Evolutionary conservation across 1,140 invertebrate genomes (phyloP), one percentile per base, ranked within the genome.

Genomic region (Trachymyrmex cornetzi): DNA sequence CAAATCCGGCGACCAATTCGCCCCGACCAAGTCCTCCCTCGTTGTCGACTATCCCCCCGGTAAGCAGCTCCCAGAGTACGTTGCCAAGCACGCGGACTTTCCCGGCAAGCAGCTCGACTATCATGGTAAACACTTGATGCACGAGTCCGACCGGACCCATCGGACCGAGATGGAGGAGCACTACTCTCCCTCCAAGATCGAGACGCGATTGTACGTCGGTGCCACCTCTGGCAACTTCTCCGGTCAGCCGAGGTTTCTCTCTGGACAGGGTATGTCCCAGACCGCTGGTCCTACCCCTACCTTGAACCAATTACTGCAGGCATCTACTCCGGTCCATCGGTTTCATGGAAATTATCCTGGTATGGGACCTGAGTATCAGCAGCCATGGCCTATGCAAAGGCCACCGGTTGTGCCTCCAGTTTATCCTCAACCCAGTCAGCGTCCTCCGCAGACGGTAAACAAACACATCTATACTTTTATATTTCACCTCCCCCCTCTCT

Each of bases 261-360:
- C 96, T 2, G 96, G 96, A 27, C 97, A 97, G 92, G 96, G 95
- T 92, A 96, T 97, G 91, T 96, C 96, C 0, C 98, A 98, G 93
- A 97, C 97, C 75, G 97, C 97, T 85, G 98, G 98, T 67, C 98
- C 98, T 22, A 99, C 98, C 63, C 98, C 98, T 66, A 99, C 98
- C 44, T 96, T 99, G 80, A 99, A 99, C 95, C 98, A 98, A 92
- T 95, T 99, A 90, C 96, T 99, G 55, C 98, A 98, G 95, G 97
- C 97, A 50, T 96, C 96, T 1, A 98, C 97, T 87, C 97, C 97
- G 50, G 95, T 96, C 34, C 95, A 96, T 91, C 92, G 96, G 90
- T 96, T 96, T 93, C 96, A 96, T 88, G 95, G 95, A 69, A 95
- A 93, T 85, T 96, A 96, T 90, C 93, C 95, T 27, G 93, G 91